Base-by-base conservation (phyloP, 2,113 vertebrate species). In the Gymnogyps californianus region DNA sequence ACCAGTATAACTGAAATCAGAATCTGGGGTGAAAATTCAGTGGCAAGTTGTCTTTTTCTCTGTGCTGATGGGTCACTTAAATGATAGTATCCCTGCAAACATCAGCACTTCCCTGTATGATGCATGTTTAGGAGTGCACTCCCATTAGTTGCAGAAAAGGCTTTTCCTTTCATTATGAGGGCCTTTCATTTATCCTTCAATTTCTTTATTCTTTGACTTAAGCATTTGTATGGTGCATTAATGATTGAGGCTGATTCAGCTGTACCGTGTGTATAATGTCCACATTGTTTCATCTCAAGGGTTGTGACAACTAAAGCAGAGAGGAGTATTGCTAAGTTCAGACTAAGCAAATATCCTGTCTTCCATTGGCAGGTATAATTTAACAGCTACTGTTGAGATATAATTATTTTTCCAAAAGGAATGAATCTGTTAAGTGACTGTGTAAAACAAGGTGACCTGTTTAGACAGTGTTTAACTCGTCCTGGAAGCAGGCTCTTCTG, bases 171-270 rank as follows among this genome's bases (percentile, higher is more conserved):
- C 85, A 79, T 92, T 87, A 72, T 51, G 40, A 87, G 66, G 46
- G 62, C 93, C 92, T 93, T 97, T 89, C 89, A 91, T 88, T 95
- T 94, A 88, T 90, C 90, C 90, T 95, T 96, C 90, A 91, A 18
- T 75, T 95, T 86, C 77, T 94, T 91, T 91, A 90, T 92, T 86
- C 92, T 92, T 79, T 80, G 78, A 71, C 78, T 95, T 86, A 86
- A 90, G 77, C 51, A 40, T 81, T 89, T 87, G 67, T 81, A 34
- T 79, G 78, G 47, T 86, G 75, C 81, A 65, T 96, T 96, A 95
- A 87, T 89, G 92, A 87, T 25, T 40, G 91, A 95, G 83, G 88
- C 92, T 92, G 90, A 93, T 96, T 95, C 94, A 96, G 91, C 94
- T 89, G 64, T 89, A 66, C 90, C 86, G 95, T 54, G 38, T 84